Base-by-base conservation (phyloP, 2,797 vertebrate genomes). In the Heliangelus exortis region DNA sequence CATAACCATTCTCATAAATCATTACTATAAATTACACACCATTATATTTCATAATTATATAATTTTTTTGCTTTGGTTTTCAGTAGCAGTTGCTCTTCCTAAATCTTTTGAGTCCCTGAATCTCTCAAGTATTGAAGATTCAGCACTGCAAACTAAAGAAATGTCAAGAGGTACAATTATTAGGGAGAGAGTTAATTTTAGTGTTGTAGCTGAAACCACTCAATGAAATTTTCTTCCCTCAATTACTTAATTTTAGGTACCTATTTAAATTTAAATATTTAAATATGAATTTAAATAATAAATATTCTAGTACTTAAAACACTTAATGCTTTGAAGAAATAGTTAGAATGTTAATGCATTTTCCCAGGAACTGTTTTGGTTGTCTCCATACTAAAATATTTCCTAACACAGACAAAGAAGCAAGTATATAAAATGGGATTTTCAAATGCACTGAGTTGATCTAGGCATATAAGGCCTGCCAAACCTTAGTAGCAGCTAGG, bases 171-270 rank as follows among this genome's bases (percentile, higher is more conserved):
- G 75, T 68, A 57, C 26, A 58, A 92, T 87, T 75, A 89, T 53
- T 36, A 78, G 66, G 62, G 91, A 67, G 53, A 63, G 65, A 71
- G 61, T 55, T 93, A 50, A 43, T 91, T 93, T 92, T 54, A 45
- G 13, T 65, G 36, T 34, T 93, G 26, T 77, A 63, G 26, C 34
- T 79, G 71, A 55, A 90, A 55, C 17, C 63, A 87, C 58, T 90
- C 34, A 84, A 11, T 50, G 72, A 92, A 48, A 2, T 75, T 82
- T 54, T 84, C 47, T 61, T 55, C 50, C 83, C 53, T 91, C 26
- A 79, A 84, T 93, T 94, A 92, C 89, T 91, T 89, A 87, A 87
- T 92, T 96, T 95, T 91, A 82, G 72, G 93, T 94, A 82, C 15
- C 20, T 59, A 84, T 92, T 48, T 87, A 51, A 92, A 87, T 91